These are phyloP conservation scores for Emydocephalus ijimae DNA, from an alignment of 2,113 vertebrate species.

Conservation along the genomic window DNA sequence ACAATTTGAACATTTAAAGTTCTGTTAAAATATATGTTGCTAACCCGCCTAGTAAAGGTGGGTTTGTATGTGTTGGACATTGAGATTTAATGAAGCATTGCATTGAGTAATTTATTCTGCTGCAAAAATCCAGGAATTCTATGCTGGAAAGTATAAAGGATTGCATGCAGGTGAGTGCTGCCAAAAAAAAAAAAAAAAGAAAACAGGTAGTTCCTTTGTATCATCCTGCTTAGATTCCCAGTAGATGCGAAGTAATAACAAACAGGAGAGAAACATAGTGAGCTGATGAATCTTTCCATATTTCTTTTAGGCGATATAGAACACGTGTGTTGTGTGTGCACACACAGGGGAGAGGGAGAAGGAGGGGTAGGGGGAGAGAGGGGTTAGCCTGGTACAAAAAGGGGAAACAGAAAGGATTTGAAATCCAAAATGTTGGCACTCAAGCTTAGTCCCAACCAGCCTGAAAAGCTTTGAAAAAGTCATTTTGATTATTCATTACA, in stretches of 20 bases:
- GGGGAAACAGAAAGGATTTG: neutral
- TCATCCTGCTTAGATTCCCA: neutral
- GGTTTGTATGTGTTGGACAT: neutral
- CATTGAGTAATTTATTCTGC: neutral
- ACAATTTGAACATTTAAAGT: neutral
- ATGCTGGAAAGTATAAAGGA: neutral
- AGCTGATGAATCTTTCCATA: neutral
- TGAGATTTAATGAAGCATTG: neutral
- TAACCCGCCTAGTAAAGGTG: neutral
- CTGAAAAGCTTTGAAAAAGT: neutral
- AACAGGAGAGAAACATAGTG: neutral
- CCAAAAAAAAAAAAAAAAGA: neutral
- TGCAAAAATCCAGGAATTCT: neutral
- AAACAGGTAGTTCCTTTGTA: neutral
- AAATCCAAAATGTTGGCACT: neutral
- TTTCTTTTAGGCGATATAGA: neutral
- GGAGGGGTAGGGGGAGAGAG: neutral
- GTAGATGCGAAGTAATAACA: neutral
- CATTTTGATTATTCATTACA: neutral
- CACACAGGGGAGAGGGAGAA: neutral
- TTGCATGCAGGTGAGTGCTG: neutral
- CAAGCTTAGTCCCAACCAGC: neutral
- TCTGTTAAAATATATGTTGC: neutral
- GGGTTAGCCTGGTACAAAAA: neutral
- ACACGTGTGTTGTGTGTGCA: neutral